Evolutionary conservation across 2,888 invertebrate genomes (phyloP).

Genomic region (Netelia melanura): DNA sequence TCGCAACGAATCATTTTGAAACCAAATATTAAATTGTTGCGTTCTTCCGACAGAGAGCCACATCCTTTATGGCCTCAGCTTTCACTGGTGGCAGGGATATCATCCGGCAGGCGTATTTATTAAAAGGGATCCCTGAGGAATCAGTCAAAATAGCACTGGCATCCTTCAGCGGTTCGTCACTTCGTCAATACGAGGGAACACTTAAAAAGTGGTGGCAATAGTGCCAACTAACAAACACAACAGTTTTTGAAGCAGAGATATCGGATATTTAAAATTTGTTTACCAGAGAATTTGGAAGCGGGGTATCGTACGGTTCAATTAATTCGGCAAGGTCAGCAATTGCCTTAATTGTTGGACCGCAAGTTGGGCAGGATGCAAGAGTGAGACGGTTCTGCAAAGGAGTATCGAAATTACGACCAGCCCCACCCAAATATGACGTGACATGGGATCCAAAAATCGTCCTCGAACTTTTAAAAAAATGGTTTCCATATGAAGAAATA

Average conservation of each 20-base stretch:
- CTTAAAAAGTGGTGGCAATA: conserved; percentile 50
- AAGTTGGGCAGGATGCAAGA: conserved; percentile 11
- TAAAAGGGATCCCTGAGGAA: conserved; percentile 21
- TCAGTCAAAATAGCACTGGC: conserved; percentile 31
- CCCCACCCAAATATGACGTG: conserved; percentile 40
- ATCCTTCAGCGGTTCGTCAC: conserved; percentile 26
- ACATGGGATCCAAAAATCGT: conserved; percentile 47
- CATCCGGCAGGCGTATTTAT: conserved; percentile 36
- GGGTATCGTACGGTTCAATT: conserved; percentile 23
- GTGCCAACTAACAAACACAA: not conserved
- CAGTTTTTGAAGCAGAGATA: too few species aligned
- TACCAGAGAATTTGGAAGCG: conserved; percentile 15
- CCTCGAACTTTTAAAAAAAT: conserved; percentile 31
- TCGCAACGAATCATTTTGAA: conserved; percentile 7
- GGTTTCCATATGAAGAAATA: conserved; percentile 43
- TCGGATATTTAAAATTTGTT: conserved; percentile 12
- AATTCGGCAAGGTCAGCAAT: conserved; percentile 38
- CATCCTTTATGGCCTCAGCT: conserved; percentile 55
- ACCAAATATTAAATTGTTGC: conserved; percentile 17
- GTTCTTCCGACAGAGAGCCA: conserved; percentile 6
- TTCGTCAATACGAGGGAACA: conserved; percentile 35
- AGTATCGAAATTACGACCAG: conserved; percentile 39
- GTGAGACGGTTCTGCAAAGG: conserved; percentile 34
- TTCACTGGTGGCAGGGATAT: conserved; percentile 67
- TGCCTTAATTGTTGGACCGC: conserved; percentile 23